phyloP scores from a whole-genome alignment of 2,888 invertebrate species.

The Cantharis nigra region DNA sequence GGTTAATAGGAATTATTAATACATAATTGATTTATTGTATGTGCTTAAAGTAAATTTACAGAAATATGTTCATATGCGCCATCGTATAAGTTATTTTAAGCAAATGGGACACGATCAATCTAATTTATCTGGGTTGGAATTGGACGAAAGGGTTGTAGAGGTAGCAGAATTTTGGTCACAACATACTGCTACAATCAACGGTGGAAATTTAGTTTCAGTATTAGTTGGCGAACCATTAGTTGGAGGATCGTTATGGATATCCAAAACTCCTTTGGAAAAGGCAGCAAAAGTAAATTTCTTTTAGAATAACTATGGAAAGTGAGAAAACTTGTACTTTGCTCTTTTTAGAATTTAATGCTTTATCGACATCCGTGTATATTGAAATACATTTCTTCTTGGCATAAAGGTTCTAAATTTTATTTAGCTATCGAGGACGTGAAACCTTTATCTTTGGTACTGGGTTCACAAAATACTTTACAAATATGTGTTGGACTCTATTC shows the following conservation, averaged over 20 bases:
- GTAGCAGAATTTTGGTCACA: constrained; percentile 80
- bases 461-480: constrained; percentile 73
- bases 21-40: background rate
- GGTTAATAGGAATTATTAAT: background rate
- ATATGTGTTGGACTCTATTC: constrained; percentile 84
- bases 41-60: background rate
- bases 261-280: constrained; percentile 73
- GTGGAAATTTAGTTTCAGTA: constrained; percentile 69
- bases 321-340: constrained; percentile 16
- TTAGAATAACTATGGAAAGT: background rate
- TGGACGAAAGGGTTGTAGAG: constrained; percentile 76
- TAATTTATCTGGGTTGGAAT: constrained; percentile 71
- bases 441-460: constrained; percentile 71
- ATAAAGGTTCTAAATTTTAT: constrained; percentile 73
- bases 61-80: background rate
- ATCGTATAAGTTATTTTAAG: background rate
- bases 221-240: constrained; percentile 75
- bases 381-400: constrained; percentile 81
- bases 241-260: constrained; percentile 66
- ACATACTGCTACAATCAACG: constrained; percentile 66
- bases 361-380: constrained; percentile 87
- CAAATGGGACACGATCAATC: constrained; percentile 82
- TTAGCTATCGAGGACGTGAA: constrained; percentile 83
- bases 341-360: constrained; percentile 78
- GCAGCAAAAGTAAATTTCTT: constrained; percentile 67